Evolutionary conservation across 2,113 vertebrate species (phyloP), one percentile per base, ranked within the genome.

Genomic region (Columba janthina): DNA sequence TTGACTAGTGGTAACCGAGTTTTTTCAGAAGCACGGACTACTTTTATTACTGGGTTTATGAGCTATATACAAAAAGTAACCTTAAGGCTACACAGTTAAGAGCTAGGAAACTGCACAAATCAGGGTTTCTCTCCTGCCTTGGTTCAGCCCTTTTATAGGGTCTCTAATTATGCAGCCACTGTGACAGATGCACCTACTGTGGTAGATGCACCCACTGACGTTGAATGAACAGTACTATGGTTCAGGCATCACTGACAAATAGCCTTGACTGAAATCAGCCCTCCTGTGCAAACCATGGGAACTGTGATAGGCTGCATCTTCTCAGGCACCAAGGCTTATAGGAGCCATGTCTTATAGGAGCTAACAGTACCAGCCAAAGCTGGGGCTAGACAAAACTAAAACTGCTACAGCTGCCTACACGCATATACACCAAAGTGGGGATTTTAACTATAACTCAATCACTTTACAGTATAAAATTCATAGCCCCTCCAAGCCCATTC

Each of bases 241-340:
- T 60, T 74, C n/a, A 0, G 1, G 17, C 10, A 46, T 28, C 24
- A 22, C 26, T 2, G 1, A 40, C 44, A n/a, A 14, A 14, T 29
- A 18, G 14, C 7, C 38, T 74, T 50, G 38, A 4, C 44, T 22
- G 38, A 56, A 44, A 44, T 15, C 71, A 58, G 8, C 25, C 29
- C 48, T 26, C 13, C n/a, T 36, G 34, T 9, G 28, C 31, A 66
- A 38, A 61, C 7, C 0, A 0, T 34, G 38, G 48, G 34, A 50
- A 50, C 15, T 36, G 9, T 3, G 2, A 18, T 5, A 11, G 13
- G 11, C 32, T 67, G 36, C 14, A 5, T n/a, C 42, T 58, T 58
- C 48, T 50, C 50, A 58, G 12, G 11, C 54, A 9, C 54, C 8
- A 11, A 17, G 14, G 42, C 69, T 42, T 17, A 38, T 20, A 24